phyloP scores from a whole-genome alignment of 2,888 invertebrate species.

The Tortrix viridana region DNA sequence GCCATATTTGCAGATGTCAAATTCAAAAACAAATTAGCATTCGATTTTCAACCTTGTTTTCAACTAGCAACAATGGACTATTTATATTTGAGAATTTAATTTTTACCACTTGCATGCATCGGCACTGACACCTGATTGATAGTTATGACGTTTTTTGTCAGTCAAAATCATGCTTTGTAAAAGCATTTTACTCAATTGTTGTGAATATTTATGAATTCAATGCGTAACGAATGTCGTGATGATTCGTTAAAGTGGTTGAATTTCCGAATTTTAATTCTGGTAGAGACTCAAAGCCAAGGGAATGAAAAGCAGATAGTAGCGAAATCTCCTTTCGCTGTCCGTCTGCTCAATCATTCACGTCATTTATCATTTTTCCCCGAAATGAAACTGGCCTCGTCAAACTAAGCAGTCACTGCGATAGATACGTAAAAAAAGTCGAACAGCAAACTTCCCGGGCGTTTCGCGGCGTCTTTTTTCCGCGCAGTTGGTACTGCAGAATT shows the following conservation, averaged over 20 bases:
- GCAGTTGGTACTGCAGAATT: slow-evolving; percentile 65
- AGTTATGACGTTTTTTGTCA: slow-evolving; percentile 72
- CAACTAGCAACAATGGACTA: slow-evolving; percentile 35
- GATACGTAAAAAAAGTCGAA: slow-evolving; percentile 72
- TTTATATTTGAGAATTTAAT: slow-evolving; percentile 42
- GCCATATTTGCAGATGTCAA: slow-evolving; percentile 55
- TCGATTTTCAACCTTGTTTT: slow-evolving; percentile 48
- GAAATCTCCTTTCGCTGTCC: slow-evolving; percentile 70
- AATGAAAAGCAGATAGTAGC: slow-evolving; percentile 59
- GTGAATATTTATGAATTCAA: slow-evolving; percentile 78
- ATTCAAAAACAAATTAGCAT: slow-evolving; percentile 50
- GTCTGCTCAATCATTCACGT: slow-evolving; percentile 79
- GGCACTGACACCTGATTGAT: slow-evolving; percentile 71
- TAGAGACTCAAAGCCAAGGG: slow-evolving; percentile 50
- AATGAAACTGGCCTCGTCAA: slow-evolving; percentile 74
- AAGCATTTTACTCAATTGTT: slow-evolving; percentile 66
- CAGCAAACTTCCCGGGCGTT: slow-evolving; percentile 55
- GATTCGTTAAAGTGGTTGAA: slow-evolving; percentile 66
- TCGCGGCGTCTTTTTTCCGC: slow-evolving; percentile 75
- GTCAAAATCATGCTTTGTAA: slow-evolving; percentile 69
- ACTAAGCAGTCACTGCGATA: slow-evolving; percentile 70
- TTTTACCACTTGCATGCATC: slow-evolving; percentile 56
- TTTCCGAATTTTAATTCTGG: slow-evolving; percentile 67
- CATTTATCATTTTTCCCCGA: slow-evolving; percentile 76
- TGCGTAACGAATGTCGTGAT: slow-evolving; percentile 57